phyloP scores from a whole-genome alignment of 2,113 vertebrate species.

The Talpa occidentalis region DNA sequence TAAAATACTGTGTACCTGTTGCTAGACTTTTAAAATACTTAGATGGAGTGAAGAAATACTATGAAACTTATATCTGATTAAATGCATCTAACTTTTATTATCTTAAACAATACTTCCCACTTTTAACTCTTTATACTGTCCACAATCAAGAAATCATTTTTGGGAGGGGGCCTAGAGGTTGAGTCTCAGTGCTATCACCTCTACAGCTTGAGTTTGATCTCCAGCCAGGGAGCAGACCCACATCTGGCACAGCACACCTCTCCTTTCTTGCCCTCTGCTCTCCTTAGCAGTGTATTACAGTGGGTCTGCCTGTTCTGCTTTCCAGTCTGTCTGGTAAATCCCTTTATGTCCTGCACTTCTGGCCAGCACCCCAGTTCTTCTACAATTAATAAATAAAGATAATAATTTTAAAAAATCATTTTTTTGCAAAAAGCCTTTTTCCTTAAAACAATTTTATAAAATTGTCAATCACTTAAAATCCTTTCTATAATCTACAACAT shows the following conservation, averaged over 20 bases:
- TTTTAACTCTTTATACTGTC: slow-evolving; percentile 34
- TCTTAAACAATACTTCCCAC: slow-evolving; percentile 5
- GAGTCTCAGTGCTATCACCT: no score
- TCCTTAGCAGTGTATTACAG: no score
- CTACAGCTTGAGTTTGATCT: no score
- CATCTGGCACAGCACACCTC: no score
- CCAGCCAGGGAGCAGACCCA: no score
- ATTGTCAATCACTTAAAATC: slow-evolving; percentile 44
- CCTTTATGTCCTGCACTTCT: no score
- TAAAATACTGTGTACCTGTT: not conserved
- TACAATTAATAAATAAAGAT: no score
- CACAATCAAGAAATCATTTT: not conserved
- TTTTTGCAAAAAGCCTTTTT: slow-evolving; percentile 15
- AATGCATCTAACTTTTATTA: slow-evolving; percentile 16
- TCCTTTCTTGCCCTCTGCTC: no score
- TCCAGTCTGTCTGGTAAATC: no score
- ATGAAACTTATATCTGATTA: slow-evolving; percentile 25
- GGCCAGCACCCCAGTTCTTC: no score
- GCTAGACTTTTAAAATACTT: slow-evolving; percentile 33
- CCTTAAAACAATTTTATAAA: slow-evolving; percentile 35
- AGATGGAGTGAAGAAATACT: not conserved
- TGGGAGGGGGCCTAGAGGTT: no score
- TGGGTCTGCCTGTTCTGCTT: no score
- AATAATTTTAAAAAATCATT: not conserved
- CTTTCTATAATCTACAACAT: not conserved